phyloP scores from a whole-genome alignment of 2,797 vertebrate genomes.

The Takifugu rubripes region DNA sequence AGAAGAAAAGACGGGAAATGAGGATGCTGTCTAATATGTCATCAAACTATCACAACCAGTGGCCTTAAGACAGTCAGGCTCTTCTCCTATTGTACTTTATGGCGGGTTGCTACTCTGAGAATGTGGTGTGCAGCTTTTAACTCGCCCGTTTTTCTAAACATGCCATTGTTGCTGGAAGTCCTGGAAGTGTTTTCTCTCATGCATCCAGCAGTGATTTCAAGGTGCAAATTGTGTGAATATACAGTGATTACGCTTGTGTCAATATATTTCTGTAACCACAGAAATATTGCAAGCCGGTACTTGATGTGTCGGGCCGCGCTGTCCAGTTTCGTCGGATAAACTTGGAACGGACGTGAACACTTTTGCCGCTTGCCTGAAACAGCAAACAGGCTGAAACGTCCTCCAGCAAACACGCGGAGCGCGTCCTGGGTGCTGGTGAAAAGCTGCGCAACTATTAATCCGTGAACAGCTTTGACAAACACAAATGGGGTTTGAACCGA shows the following conservation, averaged over 20 bases:
- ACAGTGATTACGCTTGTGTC: not conserved
- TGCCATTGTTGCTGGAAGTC: no score
- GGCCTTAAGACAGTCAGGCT: not conserved
- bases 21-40: constrained; percentile 23
- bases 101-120: not conserved
- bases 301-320: not conserved
- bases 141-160: no score
- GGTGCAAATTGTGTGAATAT: not conserved
- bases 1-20: constrained; percentile 23
- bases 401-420: not conserved
- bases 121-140: not conserved
- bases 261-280: not conserved
- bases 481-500: constrained; percentile 36
- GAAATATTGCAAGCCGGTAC: not conserved
- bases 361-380: not conserved
- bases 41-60: constrained; percentile 43
- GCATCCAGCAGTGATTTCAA: not conserved
- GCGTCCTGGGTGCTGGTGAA: constrained; percentile 18
- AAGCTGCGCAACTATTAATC: constrained; percentile 27
- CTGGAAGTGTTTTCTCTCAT: no score
- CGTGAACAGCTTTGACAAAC: constrained; percentile 25
- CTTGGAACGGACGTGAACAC: constrained; percentile 5
- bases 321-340: not conserved
- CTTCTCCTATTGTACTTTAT: not conserved
- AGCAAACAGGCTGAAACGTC: constrained; percentile 5